Conservation (phyloP, 23 tunicate species). For the Aplidium turbinatum region DNA sequence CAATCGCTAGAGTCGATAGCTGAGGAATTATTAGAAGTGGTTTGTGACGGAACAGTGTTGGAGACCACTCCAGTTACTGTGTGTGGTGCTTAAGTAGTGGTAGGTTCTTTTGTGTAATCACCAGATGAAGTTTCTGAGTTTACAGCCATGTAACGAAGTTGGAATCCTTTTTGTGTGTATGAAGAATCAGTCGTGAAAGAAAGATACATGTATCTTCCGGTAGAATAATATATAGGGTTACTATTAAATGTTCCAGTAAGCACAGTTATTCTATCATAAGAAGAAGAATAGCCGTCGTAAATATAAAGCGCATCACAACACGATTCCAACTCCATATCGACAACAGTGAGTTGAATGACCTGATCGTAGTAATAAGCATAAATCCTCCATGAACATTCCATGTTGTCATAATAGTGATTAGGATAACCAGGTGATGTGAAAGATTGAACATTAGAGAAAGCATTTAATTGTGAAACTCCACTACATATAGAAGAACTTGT, state of each 20-base stretch:
- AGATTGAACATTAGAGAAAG: no score
- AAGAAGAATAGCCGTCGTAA: not conserved
- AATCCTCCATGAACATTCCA: not conserved
- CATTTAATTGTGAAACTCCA: not conserved
- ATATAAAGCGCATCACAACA: conserved; percentile 5
- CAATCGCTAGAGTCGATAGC: no score
- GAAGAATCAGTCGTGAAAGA: not conserved
- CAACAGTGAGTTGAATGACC: not conserved
- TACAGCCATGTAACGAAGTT: not conserved
- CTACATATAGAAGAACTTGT: not conserved
- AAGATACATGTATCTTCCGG: not conserved
- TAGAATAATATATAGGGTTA: not conserved
- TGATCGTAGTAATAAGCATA: not conserved
- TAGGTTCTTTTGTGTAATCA: no score
- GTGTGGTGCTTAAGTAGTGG: no score
- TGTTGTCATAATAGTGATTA: not conserved
- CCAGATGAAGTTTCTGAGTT: no score
- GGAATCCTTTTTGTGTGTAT: not conserved
- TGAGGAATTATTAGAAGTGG: no score
- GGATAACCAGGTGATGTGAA: conserved; percentile 11
- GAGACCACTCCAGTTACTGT: no score
- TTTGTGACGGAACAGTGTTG: no score
- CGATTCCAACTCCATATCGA: not conserved
- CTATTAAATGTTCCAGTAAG: not conserved
- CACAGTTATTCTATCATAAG: not conserved